A percentile compares a stretch with the other conserved stretches of the same genome.
phyloP scores from a whole-genome alignment of 2,888 invertebrate genomes.

The Drosophila mettleri region DNA sequence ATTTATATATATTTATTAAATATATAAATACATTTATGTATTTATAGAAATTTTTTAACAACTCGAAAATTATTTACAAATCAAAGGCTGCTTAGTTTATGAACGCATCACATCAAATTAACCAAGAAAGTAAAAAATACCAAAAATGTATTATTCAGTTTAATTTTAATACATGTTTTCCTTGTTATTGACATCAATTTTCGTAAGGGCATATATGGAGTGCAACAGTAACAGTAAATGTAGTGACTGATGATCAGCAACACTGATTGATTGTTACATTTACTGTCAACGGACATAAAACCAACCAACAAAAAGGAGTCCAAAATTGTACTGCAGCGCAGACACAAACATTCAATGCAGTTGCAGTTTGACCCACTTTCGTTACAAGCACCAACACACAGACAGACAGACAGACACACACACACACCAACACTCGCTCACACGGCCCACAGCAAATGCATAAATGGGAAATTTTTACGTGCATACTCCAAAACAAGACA shows the following conservation, averaged over 20 bases:
- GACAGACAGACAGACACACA: slow-evolving; percentile 12
- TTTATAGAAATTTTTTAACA: slow-evolving; percentile 6
- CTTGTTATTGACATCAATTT: neutral
- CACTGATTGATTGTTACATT: slow-evolving; percentile 9
- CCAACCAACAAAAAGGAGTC: slow-evolving; percentile 21
- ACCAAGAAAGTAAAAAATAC: neutral
- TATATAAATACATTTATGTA: slow-evolving; percentile 12
- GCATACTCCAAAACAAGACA: slow-evolving; percentile 50
- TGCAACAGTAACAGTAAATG: slow-evolving; percentile 24
- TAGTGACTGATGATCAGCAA: slow-evolving; percentile 28
- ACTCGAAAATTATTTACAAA: neutral
- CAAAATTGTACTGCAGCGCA: slow-evolving; percentile 56
- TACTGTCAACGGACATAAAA: slow-evolving; percentile 12
- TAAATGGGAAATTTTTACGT: slow-evolving; percentile 59
- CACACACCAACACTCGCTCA: slow-evolving; percentile 6
- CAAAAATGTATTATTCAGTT: neutral
- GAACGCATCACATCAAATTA: neutral
- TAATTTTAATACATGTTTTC: neutral
- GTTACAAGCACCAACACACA: slow-evolving; percentile 32
- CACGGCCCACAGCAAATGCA: slow-evolving; percentile 38
- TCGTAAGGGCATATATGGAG: neutral
- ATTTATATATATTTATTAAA: slow-evolving; percentile 17
- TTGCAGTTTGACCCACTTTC: slow-evolving; percentile 75
- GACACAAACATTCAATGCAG: slow-evolving; percentile 55
- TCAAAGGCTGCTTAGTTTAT: slow-evolving; percentile 18